Conservation (phyloP, 2,797 vertebrate species). For the Cetoscarus ocellatus region DNA sequence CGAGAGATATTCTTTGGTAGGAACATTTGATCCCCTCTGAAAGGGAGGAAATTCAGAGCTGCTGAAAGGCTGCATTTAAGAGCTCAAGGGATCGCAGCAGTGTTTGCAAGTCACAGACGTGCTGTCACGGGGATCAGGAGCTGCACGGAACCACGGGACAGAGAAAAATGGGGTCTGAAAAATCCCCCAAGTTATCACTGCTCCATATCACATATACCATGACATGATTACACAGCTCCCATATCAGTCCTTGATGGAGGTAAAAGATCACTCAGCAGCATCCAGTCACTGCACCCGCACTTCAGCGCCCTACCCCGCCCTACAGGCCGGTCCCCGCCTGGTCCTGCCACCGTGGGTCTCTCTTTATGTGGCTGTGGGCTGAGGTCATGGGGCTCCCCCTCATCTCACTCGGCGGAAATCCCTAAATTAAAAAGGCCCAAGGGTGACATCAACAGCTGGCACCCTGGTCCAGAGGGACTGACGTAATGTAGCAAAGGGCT, state of each 20-base stretch:
- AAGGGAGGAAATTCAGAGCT: conserved; percentile 71
- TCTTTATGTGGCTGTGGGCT: conserved; percentile 77
- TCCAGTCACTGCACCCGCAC: conserved; percentile 28
- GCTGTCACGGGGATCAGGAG: conserved; percentile 67
- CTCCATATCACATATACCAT: conserved; percentile 23
- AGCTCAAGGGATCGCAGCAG: conserved; percentile 73
- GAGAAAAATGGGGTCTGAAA: conserved; percentile 15
- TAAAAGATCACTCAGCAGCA: conserved; percentile 28
- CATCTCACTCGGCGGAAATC: conserved; percentile 81
- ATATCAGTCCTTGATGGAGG: conserved; percentile 10
- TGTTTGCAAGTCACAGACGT: conserved; percentile 70
- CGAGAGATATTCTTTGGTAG: conserved; percentile 64
- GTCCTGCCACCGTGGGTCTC: conserved; percentile 49
- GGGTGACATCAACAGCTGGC: conserved; percentile 85
- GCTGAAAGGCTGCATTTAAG: conserved; percentile 81
- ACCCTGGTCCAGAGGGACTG: conserved; percentile 60
- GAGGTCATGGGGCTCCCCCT: conserved; percentile 74
- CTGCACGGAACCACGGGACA: conserved; percentile 38
- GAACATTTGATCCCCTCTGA: conserved; percentile 82
- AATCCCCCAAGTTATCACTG: conserved; percentile 6
- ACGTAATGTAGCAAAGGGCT: conserved; percentile 79
- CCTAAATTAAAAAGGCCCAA: conserved; percentile 82
- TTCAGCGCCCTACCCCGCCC: conserved; percentile 21
- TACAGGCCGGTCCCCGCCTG: conserved; percentile 11
- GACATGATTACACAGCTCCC: neutral